Base-by-base conservation (phyloP, 1,140 invertebrate genomes). In the Paraescarpia echinospica region DNA sequence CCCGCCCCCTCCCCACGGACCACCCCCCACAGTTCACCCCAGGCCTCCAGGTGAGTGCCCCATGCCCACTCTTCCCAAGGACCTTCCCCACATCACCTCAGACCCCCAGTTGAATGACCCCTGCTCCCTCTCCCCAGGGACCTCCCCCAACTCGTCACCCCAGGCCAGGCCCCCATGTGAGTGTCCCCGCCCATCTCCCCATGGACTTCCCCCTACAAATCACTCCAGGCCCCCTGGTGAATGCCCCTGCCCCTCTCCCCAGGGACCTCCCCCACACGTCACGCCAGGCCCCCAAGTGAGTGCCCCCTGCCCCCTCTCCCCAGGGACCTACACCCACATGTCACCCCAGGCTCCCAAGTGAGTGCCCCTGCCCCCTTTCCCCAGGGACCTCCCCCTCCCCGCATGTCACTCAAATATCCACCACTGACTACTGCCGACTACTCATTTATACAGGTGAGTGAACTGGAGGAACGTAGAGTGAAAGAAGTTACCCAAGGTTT, bases 31-130 rank as follows among this genome's bases (percentile, higher is more conserved):
- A 95, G 94, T 90, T 96, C 93, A 94, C 96, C 96, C 93, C 95
- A 95, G 93, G 95, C 95, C 59, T 95, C 95, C 90, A 94, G 94
- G 95, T 96, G 93, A 94, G 94, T 93, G 93, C 95, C 34, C 95
- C 95, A 0, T 90, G 95, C 91, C 94, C 94, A 41, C 90, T 94
- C 18, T 95, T 95, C 34, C 95, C 95, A n/a, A 93, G 94, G 91
- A 94, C 94, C 6, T 96, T 95, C 1, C 95, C 96, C 94, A 95
- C 94, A 91, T 96, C 93, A 94, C 96, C 96, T 93, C 95, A 95
- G 93, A 95, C 95, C 59, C 95, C 95, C 90, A 94, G 94, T 95
- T 96, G 93, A 94, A 93, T 93, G 93, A 92, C 89, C 90, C 93
- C 77, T 92, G 59, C 59, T 18, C 59, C 41, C 12, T 12, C 41